Percentiles rank a stretch among this genome's conserved stretches.
These are phyloP conservation scores for Anseranas semipalmata DNA, from an alignment of 2,113 vertebrate species.

Conservation along the genomic window DNA sequence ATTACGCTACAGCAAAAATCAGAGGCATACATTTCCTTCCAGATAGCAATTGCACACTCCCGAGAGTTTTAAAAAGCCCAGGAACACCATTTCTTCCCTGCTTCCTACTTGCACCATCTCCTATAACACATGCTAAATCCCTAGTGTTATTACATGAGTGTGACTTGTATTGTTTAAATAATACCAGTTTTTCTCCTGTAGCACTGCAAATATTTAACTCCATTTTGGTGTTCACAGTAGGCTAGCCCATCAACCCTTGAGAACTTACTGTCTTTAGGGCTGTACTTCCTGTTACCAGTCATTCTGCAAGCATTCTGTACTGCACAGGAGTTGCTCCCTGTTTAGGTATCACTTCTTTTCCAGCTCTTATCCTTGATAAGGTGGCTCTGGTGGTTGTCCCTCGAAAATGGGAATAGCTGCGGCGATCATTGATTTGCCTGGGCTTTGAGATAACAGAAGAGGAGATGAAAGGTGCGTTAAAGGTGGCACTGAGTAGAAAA, in stretches of 20 bases:
- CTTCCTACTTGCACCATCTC: neutral
- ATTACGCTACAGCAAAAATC: neutral
- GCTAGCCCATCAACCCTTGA: neutral
- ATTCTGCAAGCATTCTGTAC: neutral
- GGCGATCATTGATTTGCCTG: neutral
- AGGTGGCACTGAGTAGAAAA: neutral
- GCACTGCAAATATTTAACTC: slow-evolving; percentile 14
- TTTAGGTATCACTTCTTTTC: neutral
- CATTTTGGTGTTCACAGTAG: neutral
- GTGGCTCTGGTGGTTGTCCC: neutral
- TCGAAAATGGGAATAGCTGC: neutral
- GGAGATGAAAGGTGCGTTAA: neutral
- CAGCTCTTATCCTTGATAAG: neutral
- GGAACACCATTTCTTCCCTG: neutral
- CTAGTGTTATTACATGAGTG: neutral
- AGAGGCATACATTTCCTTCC: neutral
- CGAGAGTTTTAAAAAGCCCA: neutral
- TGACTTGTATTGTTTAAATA: slow-evolving; percentile 16
- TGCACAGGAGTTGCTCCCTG: neutral
- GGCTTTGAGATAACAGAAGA: neutral
- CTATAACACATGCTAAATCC: neutral
- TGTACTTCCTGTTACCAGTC: neutral
- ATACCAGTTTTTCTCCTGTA: neutral
- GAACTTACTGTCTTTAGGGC: neutral
- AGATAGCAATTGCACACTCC: neutral